phyloP scores from a whole-genome alignment of 2,113 vertebrate genomes.

The Apodemus speciosus region DNA sequence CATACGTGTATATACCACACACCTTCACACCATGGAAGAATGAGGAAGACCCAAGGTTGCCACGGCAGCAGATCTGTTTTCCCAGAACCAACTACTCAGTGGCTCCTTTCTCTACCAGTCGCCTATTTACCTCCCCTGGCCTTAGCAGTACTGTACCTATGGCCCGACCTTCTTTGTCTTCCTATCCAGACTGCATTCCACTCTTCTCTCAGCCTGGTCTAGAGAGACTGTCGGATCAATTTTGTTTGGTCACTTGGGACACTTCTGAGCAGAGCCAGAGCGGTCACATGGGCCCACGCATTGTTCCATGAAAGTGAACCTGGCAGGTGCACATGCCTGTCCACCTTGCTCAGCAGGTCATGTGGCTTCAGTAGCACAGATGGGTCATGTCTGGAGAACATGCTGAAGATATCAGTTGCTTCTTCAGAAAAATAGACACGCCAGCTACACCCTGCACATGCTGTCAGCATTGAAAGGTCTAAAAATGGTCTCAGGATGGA shows the following conservation, averaged over 20 bases:
- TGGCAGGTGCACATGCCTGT: not conserved
- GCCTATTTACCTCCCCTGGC: not conserved
- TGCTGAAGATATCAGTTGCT: not conserved
- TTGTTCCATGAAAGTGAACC: not conserved
- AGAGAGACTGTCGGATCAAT: not conserved
- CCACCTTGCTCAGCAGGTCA: not conserved
- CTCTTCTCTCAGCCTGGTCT: not conserved
- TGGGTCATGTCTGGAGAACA: not conserved
- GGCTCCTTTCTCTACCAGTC: not conserved
- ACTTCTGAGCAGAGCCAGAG: not conserved
- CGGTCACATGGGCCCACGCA: not conserved
- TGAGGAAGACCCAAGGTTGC: not conserved
- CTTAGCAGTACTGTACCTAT: not conserved
- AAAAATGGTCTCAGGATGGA: not conserved
- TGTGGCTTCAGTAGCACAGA: not conserved
- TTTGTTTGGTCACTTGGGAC: not conserved
- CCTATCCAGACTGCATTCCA: not conserved
- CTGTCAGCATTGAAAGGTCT: not conserved
- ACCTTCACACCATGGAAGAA: not conserved
- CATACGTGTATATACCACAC: too few species aligned
- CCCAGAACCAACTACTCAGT: not conserved
- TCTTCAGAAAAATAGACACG: not conserved
- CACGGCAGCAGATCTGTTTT: not conserved
- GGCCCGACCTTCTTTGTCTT: not conserved
- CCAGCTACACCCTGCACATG: not conserved